A percentile compares a stretch with the other conserved stretches of the same genome.
Conservation (phyloP, 2,888 invertebrate genomes). For the Pollenia amentaria region DNA sequence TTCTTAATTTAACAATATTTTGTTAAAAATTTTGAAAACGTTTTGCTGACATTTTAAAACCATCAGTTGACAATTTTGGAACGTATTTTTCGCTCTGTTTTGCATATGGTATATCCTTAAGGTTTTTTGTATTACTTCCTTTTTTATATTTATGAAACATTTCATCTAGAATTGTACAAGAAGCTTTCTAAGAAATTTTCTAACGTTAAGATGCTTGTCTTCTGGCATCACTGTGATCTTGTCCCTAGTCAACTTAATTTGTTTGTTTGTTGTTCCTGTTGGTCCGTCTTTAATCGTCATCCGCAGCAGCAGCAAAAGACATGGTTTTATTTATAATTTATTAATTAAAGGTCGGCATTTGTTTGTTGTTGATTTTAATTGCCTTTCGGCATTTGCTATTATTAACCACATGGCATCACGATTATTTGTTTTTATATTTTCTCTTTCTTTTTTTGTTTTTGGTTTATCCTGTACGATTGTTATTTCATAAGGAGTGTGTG, state of each 20-base stretch:
- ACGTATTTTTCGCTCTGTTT: too few species aligned
- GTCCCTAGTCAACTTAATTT: background rate
- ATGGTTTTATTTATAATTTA: conserved; percentile 82
- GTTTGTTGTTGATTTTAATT: conserved; percentile 78
- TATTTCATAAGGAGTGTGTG: background rate
- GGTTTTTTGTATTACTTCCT: too few species aligned
- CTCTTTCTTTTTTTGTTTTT: conserved; percentile 51
- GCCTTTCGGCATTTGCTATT: conserved; percentile 81
- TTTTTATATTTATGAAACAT: too few species aligned
- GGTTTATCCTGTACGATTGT: conserved; percentile 73
- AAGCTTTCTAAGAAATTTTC: too few species aligned
- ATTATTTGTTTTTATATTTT: conserved; percentile 50
- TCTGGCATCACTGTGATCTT: background rate
- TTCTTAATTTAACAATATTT: too few species aligned
- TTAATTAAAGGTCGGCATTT: conserved; percentile 83
- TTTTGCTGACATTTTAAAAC: too few species aligned
- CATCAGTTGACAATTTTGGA: too few species aligned
- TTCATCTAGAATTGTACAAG: too few species aligned
- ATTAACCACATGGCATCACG: conserved; percentile 76
- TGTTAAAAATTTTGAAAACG: too few species aligned
- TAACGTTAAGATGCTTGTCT: background rate
- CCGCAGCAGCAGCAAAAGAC: conserved; percentile 40
- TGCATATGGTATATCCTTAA: too few species aligned
- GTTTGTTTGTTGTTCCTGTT: background rate
- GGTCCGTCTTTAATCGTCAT: conserved; percentile 25